Percentiles rank a stretch among this genome's conserved stretches.
These are phyloP conservation scores for Aurelia sp. DNA, from an alignment of 30 jellyfish, hydroid and myxozoan genomes.

Conservation along the genomic window DNA sequence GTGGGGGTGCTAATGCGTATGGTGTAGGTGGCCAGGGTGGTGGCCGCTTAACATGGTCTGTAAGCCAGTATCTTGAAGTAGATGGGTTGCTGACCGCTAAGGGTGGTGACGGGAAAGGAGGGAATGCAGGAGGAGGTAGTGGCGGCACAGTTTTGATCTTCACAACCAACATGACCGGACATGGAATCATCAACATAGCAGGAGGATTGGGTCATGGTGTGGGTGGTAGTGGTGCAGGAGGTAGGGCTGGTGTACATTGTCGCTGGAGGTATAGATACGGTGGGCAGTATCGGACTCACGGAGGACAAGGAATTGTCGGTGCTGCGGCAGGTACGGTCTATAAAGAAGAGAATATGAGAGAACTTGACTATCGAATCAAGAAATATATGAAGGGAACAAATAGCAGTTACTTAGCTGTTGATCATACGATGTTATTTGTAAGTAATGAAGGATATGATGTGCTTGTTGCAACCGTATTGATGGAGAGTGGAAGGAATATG, in stretches of 20 bases:
- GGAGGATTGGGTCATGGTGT: conserved; percentile 57
- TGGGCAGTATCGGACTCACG: conserved; percentile 55
- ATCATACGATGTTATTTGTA: conserved; percentile 65
- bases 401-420: conserved; percentile 61
- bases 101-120: conserved; percentile 62
- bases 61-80: conserved; percentile 58
- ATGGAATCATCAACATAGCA: conserved; percentile 62
- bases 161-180: conserved; percentile 70
- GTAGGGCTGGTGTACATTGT: conserved; percentile 66
- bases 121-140: conserved; percentile 80
- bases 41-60: conserved; percentile 66
- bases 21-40: conserved; percentile 76
- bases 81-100: conserved; percentile 62
- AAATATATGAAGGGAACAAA: conserved; percentile 50
- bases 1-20: conserved; percentile 65
- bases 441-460: conserved; percentile 65
- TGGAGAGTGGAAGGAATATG: conserved; percentile 39
- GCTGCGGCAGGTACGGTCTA: conserved; percentile 78
- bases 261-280: conserved; percentile 62
- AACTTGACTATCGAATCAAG: conserved; percentile 60
- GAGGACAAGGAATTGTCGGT: conserved; percentile 60
- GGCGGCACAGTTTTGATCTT: conserved; percentile 53
- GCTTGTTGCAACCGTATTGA: conserved; percentile 60
- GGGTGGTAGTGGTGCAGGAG: conserved; percentile 80
- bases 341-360: conserved; percentile 62